Evolutionary conservation across 2,888 invertebrate species (phyloP), one percentile per base, ranked within the genome.

Genomic region (Sarcophaga carnaria): DNA sequence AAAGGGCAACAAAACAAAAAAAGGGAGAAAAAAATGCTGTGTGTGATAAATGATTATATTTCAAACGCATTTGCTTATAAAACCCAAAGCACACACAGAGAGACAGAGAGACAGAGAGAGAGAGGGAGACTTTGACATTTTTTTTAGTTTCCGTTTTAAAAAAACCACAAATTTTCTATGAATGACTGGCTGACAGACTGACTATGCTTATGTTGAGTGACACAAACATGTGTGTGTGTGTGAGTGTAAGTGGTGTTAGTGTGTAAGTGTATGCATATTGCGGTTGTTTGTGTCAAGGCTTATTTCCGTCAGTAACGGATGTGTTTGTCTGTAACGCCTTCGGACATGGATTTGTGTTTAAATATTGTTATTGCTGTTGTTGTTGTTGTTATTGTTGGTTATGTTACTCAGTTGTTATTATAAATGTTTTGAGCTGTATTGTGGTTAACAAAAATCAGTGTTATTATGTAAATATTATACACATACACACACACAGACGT

Each of bases 281-380:
- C 71, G 87, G 87, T 84, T 87, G 87, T 76, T 82, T 87, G 81
- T 87, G 87, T 87, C 87, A 87, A 84, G 87, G 84, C 84, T 87
- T 87, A 87, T 87, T 82, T 87, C 87, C 84, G 87, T 79, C 81
- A 82, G 79, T 76, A 79, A 70, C 87, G 87, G 87, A 87, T 87
- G 87, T 87, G 81, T 87, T 87, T 87, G 87, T 87, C 87, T 87
- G 84, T 79, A 84, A 82, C 81, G 87, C 87, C 87, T 84, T 84
- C 60, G 79, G 87, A 76, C 84, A 81, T 87, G 45, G 47, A 67
- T 70, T 64, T 83, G 45, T 83, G 20, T 47, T 37, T 37, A 22
- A 54, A 54, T 27, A 27, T 17, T 76, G 22, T 67, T 77, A 69
- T 62, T 77, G 12, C 67, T 78, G 69, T 77, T 70, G 75, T 71